phyloP scores from a whole-genome alignment of 2,797 vertebrate genomes.

The Oryzias sinensis region DNA sequence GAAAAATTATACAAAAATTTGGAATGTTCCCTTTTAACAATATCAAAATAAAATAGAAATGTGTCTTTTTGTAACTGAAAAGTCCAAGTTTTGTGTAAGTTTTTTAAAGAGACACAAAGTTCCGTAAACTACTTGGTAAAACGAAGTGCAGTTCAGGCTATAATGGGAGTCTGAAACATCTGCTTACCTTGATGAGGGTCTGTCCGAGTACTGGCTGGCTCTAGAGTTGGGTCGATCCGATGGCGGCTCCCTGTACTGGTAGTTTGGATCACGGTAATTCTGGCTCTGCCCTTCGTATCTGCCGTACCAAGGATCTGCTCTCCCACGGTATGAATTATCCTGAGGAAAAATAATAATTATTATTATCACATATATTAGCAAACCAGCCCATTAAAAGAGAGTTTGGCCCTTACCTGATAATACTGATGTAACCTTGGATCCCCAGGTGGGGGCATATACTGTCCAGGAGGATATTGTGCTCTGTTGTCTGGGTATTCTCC shows the following conservation, averaged over 20 bases:
- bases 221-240: constrained; percentile 92
- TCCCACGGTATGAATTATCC: constrained; percentile 80
- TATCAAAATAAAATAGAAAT: no score
- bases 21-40: no score
- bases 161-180: background rate
- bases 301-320: constrained; percentile 83
- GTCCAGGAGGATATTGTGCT: constrained; percentile 76
- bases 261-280: constrained; percentile 77
- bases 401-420: constrained; percentile 80
- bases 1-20: no score
- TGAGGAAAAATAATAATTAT: constrained; percentile 16
- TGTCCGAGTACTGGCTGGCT: constrained; percentile 92
- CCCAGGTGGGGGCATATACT: constrained; percentile 68
- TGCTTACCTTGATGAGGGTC: constrained; percentile 85
- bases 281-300: constrained; percentile 75
- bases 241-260: constrained; percentile 80
- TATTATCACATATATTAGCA: background rate
- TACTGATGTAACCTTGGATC: constrained; percentile 86
- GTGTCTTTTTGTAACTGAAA: no score
- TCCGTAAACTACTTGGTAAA: background rate
- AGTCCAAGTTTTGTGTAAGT: no score
- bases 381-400: background rate
- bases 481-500: constrained; percentile 80
- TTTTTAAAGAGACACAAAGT: background rate
- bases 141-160: background rate